Evolutionary conservation across 1,140 invertebrate species (phyloP).

Genomic region (Drosophila nigromelanica): DNA sequence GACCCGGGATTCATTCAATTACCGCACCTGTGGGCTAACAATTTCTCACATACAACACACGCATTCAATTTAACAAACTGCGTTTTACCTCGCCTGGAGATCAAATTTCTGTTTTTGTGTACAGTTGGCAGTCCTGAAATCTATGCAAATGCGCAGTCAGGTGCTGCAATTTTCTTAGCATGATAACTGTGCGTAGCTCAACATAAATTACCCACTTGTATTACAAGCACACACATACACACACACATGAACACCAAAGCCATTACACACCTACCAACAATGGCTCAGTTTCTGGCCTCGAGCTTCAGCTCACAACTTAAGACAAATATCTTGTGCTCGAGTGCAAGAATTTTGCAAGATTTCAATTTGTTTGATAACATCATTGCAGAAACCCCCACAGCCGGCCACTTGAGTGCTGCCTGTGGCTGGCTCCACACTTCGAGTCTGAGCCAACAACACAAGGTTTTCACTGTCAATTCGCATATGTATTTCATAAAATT

Average conservation of each 20-base stretch:
- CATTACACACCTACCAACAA: constrained; percentile 7
- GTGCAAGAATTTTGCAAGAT: constrained; percentile 68
- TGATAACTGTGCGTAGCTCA: constrained; percentile 25
- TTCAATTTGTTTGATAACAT: constrained; percentile 78
- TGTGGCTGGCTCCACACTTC: neutral
- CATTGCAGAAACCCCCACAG: neutral
- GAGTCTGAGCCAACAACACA: constrained; percentile 19
- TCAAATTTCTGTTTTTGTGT: constrained; percentile 37
- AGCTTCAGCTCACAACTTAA: constrained; percentile 50
- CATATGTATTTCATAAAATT: constrained; percentile 12
- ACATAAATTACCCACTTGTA: constrained; percentile 50
- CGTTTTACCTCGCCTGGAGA: constrained; percentile 27
- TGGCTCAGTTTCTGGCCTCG: constrained; percentile 14
- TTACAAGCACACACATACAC: constrained; percentile 11
- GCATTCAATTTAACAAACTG: constrained; percentile 50
- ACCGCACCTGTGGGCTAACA: constrained; percentile 58
- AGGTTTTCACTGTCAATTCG: constrained; percentile 16
- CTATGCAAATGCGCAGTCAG: constrained; percentile 42
- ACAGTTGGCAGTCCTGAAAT: constrained; percentile 34
- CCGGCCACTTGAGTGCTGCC: constrained; percentile 8
- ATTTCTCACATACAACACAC: constrained; percentile 2
- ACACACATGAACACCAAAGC: neutral
- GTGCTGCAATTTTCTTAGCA: constrained; percentile 41
- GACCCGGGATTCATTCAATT: constrained; percentile 66
- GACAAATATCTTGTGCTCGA: constrained; percentile 47